Percentiles rank a stretch among this genome's conserved stretches.
phyloP scores from a whole-genome alignment of 2,797 vertebrate genomes.

The Clangula hyemalis region DNA sequence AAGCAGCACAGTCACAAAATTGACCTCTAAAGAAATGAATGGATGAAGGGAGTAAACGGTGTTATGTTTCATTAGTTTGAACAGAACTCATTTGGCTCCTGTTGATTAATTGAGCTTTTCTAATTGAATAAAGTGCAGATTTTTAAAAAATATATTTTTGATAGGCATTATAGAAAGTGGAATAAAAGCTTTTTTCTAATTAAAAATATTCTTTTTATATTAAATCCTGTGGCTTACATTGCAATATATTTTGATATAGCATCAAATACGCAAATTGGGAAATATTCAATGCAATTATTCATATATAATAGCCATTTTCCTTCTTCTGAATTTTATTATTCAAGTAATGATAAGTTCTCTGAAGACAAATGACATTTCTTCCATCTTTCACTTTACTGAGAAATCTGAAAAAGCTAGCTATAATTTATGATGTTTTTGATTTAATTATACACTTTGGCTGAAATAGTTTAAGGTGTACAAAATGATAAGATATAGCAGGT shows the following conservation, averaged over 20 bases:
- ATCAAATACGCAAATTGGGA: background rate
- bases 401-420: background rate
- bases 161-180: background rate
- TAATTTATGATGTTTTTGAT: background rate
- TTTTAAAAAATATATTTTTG: background rate
- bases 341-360: background rate
- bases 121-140: slow-evolving; percentile 49
- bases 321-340: slow-evolving; percentile 37
- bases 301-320: slow-evolving; percentile 7
- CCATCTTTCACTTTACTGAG: background rate
- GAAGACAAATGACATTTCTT: slow-evolving; percentile 14
- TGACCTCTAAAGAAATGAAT: slow-evolving; percentile 43
- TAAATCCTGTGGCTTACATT: background rate
- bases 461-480: background rate
- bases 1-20: background rate
- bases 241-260: slow-evolving; percentile 3
- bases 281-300: slow-evolving; percentile 1
- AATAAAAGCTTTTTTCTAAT: slow-evolving; percentile 40
- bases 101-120: slow-evolving; percentile 53
- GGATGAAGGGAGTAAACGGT: background rate
- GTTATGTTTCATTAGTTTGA: slow-evolving; percentile 40
- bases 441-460: slow-evolving; percentile 10
- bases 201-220: slow-evolving; percentile 20
- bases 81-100: slow-evolving; percentile 27
- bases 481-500: background rate